Conservation (phyloP, 1,140 invertebrate genomes). For the Dysdera silvatica region DNA sequence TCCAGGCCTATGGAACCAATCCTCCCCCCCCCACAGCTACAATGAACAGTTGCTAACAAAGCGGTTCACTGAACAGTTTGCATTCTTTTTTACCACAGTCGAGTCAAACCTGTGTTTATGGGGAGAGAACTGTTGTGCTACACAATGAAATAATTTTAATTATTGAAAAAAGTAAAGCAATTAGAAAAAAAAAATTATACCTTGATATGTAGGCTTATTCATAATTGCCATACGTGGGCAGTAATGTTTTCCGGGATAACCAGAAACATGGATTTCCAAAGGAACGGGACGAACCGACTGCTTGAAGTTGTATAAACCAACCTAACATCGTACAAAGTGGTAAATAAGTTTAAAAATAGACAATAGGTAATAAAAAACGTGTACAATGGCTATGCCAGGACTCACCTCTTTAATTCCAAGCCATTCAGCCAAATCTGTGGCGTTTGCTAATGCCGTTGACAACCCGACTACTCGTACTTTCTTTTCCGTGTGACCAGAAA, state of each 20-base stretch:
- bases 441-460: slow-evolving; percentile 96
- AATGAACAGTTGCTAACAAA: too few species aligned
- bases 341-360: neutral
- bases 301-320: slow-evolving; percentile 95
- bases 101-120: too few species aligned
- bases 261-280: slow-evolving; percentile 86
- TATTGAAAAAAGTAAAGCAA: neutral
- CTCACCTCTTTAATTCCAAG: slow-evolving; percentile 65
- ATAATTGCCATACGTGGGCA: slow-evolving; percentile 99
- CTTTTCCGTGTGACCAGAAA: slow-evolving; percentile 69
- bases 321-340: slow-evolving; percentile 35
- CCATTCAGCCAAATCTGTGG: slow-evolving; percentile 94
- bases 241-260: slow-evolving; percentile 94
- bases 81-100: too few species aligned
- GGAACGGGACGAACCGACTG: slow-evolving; percentile 96
- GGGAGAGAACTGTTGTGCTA: neutral
- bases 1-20: too few species aligned
- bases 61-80: too few species aligned
- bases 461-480: slow-evolving; percentile 81
- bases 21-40: too few species aligned
- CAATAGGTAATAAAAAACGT: neutral
- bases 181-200: slow-evolving; percentile 34
- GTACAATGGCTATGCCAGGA: neutral
- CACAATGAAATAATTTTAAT: neutral
- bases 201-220: slow-evolving; percentile 97